phyloP scores from a whole-genome alignment of 2,888 invertebrate genomes.

The Gandaritis pyraliata region DNA sequence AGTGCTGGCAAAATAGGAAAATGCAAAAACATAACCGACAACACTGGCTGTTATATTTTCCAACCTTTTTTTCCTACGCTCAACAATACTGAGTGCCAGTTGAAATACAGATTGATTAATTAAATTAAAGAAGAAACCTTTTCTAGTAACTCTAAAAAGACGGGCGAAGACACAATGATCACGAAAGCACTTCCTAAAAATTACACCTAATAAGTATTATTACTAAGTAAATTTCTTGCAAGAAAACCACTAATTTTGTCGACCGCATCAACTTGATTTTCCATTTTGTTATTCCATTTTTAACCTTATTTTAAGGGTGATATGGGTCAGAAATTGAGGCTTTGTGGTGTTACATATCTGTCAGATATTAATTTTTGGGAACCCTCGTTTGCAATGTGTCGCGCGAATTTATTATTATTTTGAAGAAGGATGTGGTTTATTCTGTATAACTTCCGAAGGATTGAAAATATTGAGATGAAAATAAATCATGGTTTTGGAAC shows the following conservation, averaged over 20 bases:
- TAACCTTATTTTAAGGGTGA: background rate
- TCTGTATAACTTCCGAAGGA: constrained; percentile 24
- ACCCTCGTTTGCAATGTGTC: constrained; percentile 41
- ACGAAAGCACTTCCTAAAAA: constrained; percentile 25
- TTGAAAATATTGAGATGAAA: constrained; percentile 26
- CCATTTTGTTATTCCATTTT: background rate
- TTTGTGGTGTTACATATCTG: background rate
- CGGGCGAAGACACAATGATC: background rate
- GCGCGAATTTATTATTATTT: constrained; percentile 28
- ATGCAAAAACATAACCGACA: too few relatives aligned
- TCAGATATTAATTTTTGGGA: constrained; percentile 30
- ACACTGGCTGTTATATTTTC: too few relatives aligned
- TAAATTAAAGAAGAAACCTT: too few relatives aligned
- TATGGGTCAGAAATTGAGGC: background rate
- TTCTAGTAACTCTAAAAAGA: too few relatives aligned
- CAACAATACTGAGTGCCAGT: background rate
- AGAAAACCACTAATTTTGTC: constrained; percentile 32
- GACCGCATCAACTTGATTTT: constrained; percentile 10
- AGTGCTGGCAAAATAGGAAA: too few relatives aligned
- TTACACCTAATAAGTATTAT: constrained; percentile 24
- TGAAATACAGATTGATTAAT: too few relatives aligned
- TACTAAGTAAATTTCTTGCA: constrained; percentile 26
- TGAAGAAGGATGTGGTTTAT: constrained; percentile 34
- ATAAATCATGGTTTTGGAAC: constrained; percentile 31
- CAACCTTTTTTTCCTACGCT: too few relatives aligned